These are phyloP conservation scores for Verasper variegatus DNA, from an alignment of 2,113 vertebrate genomes.

Conservation along the genomic window DNA sequence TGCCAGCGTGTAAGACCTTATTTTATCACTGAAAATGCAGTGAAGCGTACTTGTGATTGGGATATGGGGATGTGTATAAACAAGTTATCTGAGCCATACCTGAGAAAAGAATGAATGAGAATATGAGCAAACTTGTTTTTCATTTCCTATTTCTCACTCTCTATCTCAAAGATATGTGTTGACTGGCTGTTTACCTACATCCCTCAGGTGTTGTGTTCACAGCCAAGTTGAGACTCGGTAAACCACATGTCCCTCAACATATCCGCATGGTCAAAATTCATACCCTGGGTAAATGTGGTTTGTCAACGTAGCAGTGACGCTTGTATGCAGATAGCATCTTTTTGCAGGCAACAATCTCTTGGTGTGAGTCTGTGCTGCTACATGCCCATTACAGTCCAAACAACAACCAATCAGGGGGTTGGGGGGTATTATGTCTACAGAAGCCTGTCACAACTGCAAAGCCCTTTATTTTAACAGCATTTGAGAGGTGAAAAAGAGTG, in stretches of 20 bases:
- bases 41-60: background rate
- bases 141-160: constrained; percentile 20
- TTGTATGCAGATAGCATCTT: constrained; percentile 70
- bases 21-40: background rate
- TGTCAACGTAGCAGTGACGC: constrained; percentile 44
- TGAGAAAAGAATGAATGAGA: background rate
- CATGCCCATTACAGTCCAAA: constrained; percentile 61
- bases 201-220: constrained; percentile 27
- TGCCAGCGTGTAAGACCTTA: background rate
- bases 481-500: constrained; percentile 61
- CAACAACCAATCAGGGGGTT: constrained; percentile 54
- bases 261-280: constrained; percentile 64
- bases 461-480: constrained; percentile 61
- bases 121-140: background rate
- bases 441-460: constrained; percentile 51
- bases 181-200: constrained; percentile 28
- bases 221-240: constrained; percentile 33
- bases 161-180: constrained; percentile 19
- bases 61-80: background rate
- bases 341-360: constrained; percentile 71
- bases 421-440: constrained; percentile 66
- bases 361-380: constrained; percentile 48
- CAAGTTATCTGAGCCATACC: background rate
- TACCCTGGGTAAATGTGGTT: constrained; percentile 41
- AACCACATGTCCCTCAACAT: constrained; percentile 46